Evolutionary conservation across 2,113 vertebrate genomes (phyloP).

Genomic region (Archilochus colubris): DNA sequence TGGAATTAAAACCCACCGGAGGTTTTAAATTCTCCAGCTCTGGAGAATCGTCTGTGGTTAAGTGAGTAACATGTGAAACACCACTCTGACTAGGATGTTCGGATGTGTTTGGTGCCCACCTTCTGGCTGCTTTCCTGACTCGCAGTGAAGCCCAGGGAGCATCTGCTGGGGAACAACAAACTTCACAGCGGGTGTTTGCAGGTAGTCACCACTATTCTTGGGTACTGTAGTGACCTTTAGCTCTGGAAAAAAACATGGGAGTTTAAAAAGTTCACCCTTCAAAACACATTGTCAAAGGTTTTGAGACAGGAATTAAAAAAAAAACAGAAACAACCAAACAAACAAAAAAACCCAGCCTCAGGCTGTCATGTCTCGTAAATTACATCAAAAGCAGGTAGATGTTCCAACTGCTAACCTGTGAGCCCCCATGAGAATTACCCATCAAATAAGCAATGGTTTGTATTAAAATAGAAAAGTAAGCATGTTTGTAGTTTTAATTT

Average conservation of each 20-base stretch:
- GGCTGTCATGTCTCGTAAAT: neutral
- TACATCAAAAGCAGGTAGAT: neutral
- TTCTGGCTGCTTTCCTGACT: neutral
- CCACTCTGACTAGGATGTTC: neutral
- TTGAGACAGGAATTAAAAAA: neutral
- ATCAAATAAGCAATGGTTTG: neutral
- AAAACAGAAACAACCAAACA: neutral
- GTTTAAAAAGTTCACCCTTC: neutral
- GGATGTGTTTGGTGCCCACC: neutral
- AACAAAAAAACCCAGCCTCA: neutral
- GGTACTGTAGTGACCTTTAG: neutral
- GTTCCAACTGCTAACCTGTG: neutral
- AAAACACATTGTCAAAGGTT: rapidly evolving
- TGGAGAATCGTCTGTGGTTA: neutral
- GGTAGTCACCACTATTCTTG: rapidly evolving
- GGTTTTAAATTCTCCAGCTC: neutral
- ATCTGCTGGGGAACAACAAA: neutral
- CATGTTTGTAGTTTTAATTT: neutral
- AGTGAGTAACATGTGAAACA: neutral
- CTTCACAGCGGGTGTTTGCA: neutral
- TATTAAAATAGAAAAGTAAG: neutral
- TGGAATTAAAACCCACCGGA: neutral
- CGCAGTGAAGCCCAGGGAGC: neutral
- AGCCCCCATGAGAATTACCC: neutral
- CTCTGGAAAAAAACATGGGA: neutral